These are phyloP conservation scores for Chlorospingus semifuscus DNA, from an alignment of 2,797 vertebrate species.

Conservation along the genomic window DNA sequence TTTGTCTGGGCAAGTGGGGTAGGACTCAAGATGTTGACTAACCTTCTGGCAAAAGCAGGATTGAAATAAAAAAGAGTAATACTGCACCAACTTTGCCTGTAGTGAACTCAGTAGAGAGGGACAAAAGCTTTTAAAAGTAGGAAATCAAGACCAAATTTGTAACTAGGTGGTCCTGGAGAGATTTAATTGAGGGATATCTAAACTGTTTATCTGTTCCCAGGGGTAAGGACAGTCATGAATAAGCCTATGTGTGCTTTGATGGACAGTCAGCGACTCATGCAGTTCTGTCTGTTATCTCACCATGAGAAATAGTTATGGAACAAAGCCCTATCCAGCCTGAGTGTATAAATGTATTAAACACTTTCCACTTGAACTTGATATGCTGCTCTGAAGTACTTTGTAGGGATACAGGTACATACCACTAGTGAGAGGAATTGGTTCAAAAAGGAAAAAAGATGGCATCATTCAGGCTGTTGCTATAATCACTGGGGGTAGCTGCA, in stretches of 20 bases:
- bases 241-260: background rate
- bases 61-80: background rate
- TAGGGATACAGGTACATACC: background rate
- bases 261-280: conserved; percentile 15
- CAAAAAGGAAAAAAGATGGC: background rate
- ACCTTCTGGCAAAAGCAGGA: conserved; percentile 5
- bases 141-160: background rate
- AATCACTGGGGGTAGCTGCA: background rate
- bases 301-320: background rate
- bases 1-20: background rate
- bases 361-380: background rate
- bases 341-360: background rate
- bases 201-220: conserved; percentile 34
- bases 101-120: background rate
- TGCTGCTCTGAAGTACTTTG: background rate
- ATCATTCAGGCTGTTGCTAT: background rate
- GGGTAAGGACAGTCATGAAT: background rate
- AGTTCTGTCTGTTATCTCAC: background rate
- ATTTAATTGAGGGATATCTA: background rate
- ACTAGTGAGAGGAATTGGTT: background rate
- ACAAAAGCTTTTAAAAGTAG: background rate
- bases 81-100: background rate
- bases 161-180: conserved; percentile 12
- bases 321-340: background rate
- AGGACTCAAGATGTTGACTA: background rate